Base-by-base conservation (phyloP, 2,797 vertebrate species). In the Lagocephalus sceleratus region DNA sequence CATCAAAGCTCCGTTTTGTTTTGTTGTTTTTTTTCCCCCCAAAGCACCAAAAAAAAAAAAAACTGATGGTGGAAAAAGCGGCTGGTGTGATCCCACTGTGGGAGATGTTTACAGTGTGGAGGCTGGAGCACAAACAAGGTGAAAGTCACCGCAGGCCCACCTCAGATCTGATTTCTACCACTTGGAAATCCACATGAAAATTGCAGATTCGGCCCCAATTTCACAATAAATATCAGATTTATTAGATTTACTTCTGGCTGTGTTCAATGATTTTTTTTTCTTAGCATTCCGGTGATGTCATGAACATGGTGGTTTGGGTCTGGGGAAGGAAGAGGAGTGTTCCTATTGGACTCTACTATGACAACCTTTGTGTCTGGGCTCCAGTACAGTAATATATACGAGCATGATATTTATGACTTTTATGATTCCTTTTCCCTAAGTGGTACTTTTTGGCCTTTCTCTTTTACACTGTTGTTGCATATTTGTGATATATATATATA, bases 321-420 rank as follows among this genome's bases (percentile, higher is more conserved):
- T 41, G 47, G 41, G 44, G 22, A 26, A 63, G 40, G 39, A 59
- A 32, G 26, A 51, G 58, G 56, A 55, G 41, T 64, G 21, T 63
- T 40, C 35, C 64, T 45, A 45, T 32, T 35, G 42, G 56, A 71
- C 50, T 66, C 43, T 45, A 51, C 11, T 63, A 68, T 63, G 80
- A 86, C 81, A 78, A 73, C 77, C 77, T 66, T 50, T 50, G 46
- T 75, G 70, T 65, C 39, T 78, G 81, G 81, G 79, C 63, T 63
- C 64, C 56, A 66, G 57, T 74, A 67, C 58, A 68, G 46, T 68
- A 60, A 68, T 70, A 68, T 70, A 67, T 59, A 79, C 73, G 71
- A 81, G 82, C 83, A 86, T 86, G 83, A 82, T 88, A 87, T 88
- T 88, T 89, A 88, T 86, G 65, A 81, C 78, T 85, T 57, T 51